Evolutionary conservation across 2,797 vertebrate genomes (phyloP), one percentile per base, ranked within the genome.

Genomic region (Sphenopsis melanotis): DNA sequence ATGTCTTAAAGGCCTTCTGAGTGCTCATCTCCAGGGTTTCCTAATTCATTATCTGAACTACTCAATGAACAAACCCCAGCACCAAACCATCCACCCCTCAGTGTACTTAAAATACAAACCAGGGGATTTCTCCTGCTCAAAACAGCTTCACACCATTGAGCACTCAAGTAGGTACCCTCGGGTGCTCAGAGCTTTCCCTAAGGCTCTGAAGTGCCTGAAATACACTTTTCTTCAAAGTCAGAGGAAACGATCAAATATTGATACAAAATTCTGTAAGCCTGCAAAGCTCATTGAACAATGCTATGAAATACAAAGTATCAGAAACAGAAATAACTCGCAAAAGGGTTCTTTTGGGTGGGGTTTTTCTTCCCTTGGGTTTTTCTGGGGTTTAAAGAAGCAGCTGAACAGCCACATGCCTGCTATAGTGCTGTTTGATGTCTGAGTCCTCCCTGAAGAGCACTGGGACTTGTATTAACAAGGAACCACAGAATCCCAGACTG

Each of bases 231-330:
- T 79, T 49, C 27, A 23, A 83, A 85, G 42, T 64, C 57, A 24
- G 21, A 86, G 63, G 36, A 94, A 86, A 83, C 3, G 0, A 82
- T 57, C n/a, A 78, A 86, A 94, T 60, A 76, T 42, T 93, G 79
- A 86, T 49, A 86, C 13, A 70, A 80, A 91, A 44, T 36, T 39
- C 57, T 24, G 15, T 10, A 74, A 59, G 39, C 15, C 53, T 52
- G 32, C 21, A 65, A 63, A 47, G 36, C 47, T 66, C 27, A 26
- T n/a, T 52, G 61, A 90, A 76, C 3, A 24, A 4, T 22, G n/a
- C 34, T n/a, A 42, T 10, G 34, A 63, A 83, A 79, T 11, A 30
- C 1, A 27, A 32, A 71, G 44, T 10, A 61, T 13, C n/a, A 55
- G 41, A 26, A 10, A 52, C 12, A 84, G 55, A 84, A 92, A 36